These are phyloP conservation scores for Ardeotis arabs DNA, from an alignment of 2,113 vertebrate genomes.

Conservation along the genomic window DNA sequence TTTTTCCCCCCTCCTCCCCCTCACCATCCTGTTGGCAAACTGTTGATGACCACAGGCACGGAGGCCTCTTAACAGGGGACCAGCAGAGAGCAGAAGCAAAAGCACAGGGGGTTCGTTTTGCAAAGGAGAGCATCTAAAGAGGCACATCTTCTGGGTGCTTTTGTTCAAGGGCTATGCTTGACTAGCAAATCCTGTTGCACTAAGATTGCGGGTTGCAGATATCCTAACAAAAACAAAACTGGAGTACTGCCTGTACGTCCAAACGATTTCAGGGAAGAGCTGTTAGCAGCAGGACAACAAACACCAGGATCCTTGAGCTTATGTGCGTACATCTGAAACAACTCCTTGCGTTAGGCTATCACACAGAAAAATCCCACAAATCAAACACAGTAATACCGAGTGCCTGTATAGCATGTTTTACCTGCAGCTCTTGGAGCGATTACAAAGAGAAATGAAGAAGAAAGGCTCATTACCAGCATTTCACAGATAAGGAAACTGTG, in stretches of 20 bases:
- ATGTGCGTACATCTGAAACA: slow-evolving; percentile 22
- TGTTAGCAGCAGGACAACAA: slow-evolving; percentile 39
- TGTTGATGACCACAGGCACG: slow-evolving; percentile 60
- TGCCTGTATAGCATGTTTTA: slow-evolving; percentile 39
- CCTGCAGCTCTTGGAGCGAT: slow-evolving; percentile 58
- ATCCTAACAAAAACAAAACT: slow-evolving; percentile 51
- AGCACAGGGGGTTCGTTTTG: neutral
- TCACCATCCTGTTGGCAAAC: slow-evolving; percentile 33
- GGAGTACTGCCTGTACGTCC: neutral
- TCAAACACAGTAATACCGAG: slow-evolving; percentile 52
- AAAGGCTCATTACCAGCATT: slow-evolving; percentile 65
- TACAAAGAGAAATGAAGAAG: slow-evolving; percentile 63
- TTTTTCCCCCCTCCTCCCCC: neutral
- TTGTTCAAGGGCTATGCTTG: slow-evolving; percentile 66
- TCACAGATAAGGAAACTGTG: slow-evolving; percentile 60
- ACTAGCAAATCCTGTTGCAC: slow-evolving; percentile 71
- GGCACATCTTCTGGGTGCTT: slow-evolving; percentile 53
- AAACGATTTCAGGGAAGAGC: slow-evolving; percentile 18
- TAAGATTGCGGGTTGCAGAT: slow-evolving; percentile 69
- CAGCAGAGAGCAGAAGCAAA: slow-evolving; percentile 53
- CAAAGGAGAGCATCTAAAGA: slow-evolving; percentile 41
- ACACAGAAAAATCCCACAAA: slow-evolving; percentile 38
- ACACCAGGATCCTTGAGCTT: slow-evolving; percentile 21
- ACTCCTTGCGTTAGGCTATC: neutral
- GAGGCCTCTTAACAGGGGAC: slow-evolving; percentile 61